A percentile compares a stretch with the other conserved stretches of the same genome.
Evolutionary conservation across 1,140 invertebrate genomes (phyloP).

Genomic region (Zaprionus capensis): DNA sequence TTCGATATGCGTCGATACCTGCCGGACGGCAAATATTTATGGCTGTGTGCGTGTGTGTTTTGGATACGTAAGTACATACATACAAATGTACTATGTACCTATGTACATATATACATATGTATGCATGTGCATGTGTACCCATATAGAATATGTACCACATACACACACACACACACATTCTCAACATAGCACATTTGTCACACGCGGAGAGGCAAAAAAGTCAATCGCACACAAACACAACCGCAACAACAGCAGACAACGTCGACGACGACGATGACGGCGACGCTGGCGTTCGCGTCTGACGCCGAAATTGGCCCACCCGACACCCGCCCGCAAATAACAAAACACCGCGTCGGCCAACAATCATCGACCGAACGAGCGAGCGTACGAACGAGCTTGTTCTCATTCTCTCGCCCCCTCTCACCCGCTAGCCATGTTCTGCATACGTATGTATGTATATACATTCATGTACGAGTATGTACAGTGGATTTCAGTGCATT

Average conservation of each 20-base stretch:
- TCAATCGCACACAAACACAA: conserved; percentile 55
- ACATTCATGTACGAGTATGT: too few species aligned
- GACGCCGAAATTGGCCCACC: conserved; percentile 36
- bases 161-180: conserved; percentile 16
- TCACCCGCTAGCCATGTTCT: background rate
- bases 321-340: conserved; percentile 72
- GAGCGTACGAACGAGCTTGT: background rate
- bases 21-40: background rate
- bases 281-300: conserved; percentile 15
- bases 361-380: conserved; percentile 26
- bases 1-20: conserved; percentile 14
- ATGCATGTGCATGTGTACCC: background rate
- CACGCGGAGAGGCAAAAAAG: conserved; percentile 57
- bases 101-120: background rate
- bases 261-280: conserved; percentile 7
- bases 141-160: background rate
- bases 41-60: background rate
- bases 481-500: too few species aligned
- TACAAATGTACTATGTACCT: background rate
- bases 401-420: conserved; percentile 28
- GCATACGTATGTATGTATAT: too few species aligned
- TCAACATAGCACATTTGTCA: conserved; percentile 53
- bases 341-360: conserved; percentile 59
- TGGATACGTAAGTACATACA: background rate
- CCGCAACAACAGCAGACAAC: conserved; percentile 33